phyloP scores from a whole-genome alignment of 2,888 invertebrate species.

The Tuta absoluta region DNA sequence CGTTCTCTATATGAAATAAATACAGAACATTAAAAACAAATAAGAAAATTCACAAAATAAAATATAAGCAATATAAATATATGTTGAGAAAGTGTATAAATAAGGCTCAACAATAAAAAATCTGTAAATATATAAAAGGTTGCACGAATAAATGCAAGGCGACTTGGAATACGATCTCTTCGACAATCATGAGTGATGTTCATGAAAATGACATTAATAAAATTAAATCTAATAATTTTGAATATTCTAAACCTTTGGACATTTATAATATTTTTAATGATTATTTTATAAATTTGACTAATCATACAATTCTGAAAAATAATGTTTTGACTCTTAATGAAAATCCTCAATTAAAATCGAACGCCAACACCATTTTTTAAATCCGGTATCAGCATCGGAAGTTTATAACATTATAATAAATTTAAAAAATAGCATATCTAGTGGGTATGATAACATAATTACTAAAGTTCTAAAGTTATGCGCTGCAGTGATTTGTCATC shows the following conservation, averaged over 20 bases:
- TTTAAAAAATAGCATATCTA: constrained; percentile 25
- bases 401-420: constrained; percentile 19
- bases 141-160: constrained; percentile 23
- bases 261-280: constrained; percentile 11
- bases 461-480: constrained; percentile 25
- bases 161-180: constrained; percentile 20
- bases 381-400: background rate
- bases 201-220: constrained; percentile 13
- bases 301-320: background rate
- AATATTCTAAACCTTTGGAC: background rate
- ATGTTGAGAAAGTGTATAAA: no score
- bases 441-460: constrained; percentile 25
- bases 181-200: background rate
- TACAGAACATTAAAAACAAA: no score
- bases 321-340: background rate
- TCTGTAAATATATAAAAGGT: constrained; percentile 12
- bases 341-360: background rate
- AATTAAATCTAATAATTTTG: constrained; percentile 1
- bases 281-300: constrained; percentile 16
- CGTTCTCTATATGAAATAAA: no score
- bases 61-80: no score
- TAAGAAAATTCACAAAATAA: no score
- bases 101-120: constrained; percentile 19
- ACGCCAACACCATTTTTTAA: background rate
- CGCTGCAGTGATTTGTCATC: background rate